Conservation (phyloP, 2,113 vertebrate genomes). For the Oceanites oceanicus region DNA sequence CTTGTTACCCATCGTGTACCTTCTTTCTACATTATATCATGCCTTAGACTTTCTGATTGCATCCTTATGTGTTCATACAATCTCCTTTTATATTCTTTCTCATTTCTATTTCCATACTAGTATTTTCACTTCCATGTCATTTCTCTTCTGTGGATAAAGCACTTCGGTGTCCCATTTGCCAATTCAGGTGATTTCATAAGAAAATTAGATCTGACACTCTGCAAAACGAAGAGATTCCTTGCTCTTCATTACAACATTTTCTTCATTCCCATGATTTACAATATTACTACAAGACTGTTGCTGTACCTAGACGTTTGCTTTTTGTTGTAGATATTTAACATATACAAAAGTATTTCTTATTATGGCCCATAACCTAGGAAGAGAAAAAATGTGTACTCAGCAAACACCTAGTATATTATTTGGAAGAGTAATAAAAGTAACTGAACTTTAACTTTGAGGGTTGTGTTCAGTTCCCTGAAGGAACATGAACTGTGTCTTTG, state of each 20-base stretch:
- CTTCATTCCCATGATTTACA: not conserved
- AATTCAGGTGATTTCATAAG: not conserved
- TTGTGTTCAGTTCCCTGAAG: slow-evolving; percentile 11
- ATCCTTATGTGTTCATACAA: not conserved
- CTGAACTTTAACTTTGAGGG: not conserved
- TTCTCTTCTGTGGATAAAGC: not conserved
- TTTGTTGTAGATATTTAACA: not conserved
- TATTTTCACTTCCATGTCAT: not conserved
- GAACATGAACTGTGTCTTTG: slow-evolving; percentile 26
- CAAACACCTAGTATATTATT: slow-evolving; percentile 1
- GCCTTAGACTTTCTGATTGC: not conserved
- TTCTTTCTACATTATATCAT: not conserved
- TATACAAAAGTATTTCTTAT: not conserved
- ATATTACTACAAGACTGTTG: not conserved
- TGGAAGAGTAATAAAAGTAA: slow-evolving; percentile 21
- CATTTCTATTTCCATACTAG: not conserved
- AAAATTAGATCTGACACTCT: not conserved
- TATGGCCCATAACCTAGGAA: not conserved
- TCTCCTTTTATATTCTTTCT: not conserved
- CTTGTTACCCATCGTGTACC: fast-evolving
- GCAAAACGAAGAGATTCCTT: not conserved
- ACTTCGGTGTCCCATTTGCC: not conserved
- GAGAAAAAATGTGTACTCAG: not conserved
- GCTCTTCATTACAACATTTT: not conserved
- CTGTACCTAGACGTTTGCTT: not conserved